These are phyloP conservation scores for Coracopsis vasa DNA, from an alignment of 2,113 vertebrate species.

Conservation along the genomic window DNA sequence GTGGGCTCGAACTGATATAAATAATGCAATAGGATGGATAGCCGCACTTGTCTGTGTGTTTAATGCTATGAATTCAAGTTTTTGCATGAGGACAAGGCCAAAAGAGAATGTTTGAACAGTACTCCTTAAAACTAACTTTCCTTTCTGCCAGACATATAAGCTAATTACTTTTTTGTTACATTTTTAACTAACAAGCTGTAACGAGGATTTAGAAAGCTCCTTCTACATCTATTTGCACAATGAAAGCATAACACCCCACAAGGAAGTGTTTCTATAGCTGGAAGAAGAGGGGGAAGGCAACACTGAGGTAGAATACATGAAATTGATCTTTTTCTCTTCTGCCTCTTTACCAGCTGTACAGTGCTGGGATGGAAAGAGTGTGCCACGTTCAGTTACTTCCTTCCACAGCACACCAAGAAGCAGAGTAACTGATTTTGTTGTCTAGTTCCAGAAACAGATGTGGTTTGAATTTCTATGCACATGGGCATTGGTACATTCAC, in stretches of 20 bases:
- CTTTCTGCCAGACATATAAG: background rate
- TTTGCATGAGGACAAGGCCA: background rate
- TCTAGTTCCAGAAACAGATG: background rate
- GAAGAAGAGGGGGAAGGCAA: background rate
- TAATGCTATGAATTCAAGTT: background rate
- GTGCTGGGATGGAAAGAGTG: background rate
- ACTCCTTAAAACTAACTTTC: background rate
- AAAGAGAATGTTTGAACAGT: background rate
- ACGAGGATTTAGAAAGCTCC: background rate
- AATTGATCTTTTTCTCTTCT: background rate
- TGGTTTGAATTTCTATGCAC: background rate
- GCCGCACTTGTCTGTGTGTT: background rate
- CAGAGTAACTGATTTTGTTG: background rate
- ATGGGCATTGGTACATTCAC: background rate
- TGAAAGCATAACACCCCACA: background rate
- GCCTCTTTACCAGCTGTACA: background rate
- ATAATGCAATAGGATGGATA: background rate
- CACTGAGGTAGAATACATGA: background rate
- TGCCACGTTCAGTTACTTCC: background rate
- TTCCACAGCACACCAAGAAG: background rate
- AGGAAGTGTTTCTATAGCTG: background rate
- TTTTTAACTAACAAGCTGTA: background rate
- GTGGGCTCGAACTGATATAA: background rate
- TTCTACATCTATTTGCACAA: background rate
- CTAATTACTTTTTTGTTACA: background rate